Conservation (phyloP, 2,888 invertebrate genomes). For the Dryococelus australis region DNA sequence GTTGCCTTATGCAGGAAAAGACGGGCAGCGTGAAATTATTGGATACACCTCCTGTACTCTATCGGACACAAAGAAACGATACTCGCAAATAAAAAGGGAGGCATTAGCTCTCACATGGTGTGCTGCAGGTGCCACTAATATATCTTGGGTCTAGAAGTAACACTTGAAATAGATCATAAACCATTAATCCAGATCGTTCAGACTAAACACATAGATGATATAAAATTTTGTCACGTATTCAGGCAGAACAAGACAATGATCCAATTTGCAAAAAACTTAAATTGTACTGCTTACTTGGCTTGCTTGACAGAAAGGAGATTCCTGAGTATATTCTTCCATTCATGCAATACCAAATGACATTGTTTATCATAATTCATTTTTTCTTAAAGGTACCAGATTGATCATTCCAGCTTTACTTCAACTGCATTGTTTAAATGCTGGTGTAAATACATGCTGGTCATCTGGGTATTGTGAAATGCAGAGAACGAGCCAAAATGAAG, state of each 20-base stretch:
- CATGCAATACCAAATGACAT: background rate
- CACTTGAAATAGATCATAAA: background rate
- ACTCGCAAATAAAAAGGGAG: background rate
- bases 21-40: background rate
- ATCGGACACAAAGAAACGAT: background rate
- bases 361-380: background rate
- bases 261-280: too few species aligned
- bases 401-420: background rate
- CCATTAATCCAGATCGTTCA: background rate
- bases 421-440: background rate
- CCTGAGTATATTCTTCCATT: background rate
- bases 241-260: too few species aligned
- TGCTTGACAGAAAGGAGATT: background rate
- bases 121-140: too few species aligned
- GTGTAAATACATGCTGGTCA: background rate
- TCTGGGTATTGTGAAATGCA: background rate
- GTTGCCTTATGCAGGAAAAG: background rate
- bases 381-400: background rate
- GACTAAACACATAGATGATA: background rate
- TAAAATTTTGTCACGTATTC: too few species aligned
- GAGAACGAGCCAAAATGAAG: background rate
- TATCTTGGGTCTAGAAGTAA: too few species aligned
- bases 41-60: background rate
- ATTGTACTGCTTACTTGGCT: background rate
- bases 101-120: too few species aligned